Base-by-base conservation (phyloP, 2,888 invertebrate species). In the Syrista parreyssii region DNA sequence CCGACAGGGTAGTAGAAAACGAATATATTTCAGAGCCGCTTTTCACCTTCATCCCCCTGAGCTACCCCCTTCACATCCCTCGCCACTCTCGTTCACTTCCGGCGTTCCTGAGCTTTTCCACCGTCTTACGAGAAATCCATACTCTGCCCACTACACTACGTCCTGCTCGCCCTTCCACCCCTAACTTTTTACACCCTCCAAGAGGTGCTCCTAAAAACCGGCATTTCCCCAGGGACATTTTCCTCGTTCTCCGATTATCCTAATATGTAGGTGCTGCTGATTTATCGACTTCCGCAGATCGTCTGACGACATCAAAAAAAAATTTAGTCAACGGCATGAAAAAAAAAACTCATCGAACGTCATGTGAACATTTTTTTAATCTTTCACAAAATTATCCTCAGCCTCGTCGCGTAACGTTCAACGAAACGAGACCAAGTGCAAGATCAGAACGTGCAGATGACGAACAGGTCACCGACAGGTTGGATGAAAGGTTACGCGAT, bases 101-200 rank as follows among this genome's bases (percentile, higher is more conserved):
- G 71, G 31, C 71, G 31, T 71, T 71, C 71, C 71, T 71, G 30
- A 15, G 31, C 32, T 71, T 15, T 71, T 71, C 71, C 40, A 55
- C 40, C 71, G 31, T 71, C 71, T 71, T 71, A 71, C 71, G 74
- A 73, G 74, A 73, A 73, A 73, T 73, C 74, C 74, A 73, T 73
- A 73, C 35, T 33, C 40, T 55, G 23, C 40, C 40, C 40, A 55
- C 40, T 55, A 23, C 15, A 55, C 40, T 23, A 23, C 40, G 40
- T 55, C 40, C 40, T 55, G 15, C 23, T 55, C 6, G 40, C 40
- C 40, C 23, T 55, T 55, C 23, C 40, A 55, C 40, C 40, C 40
- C 40, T 55, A 55, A 55, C 40, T 23, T 55, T 55, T 23, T 23
- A 23, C 23, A 55, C 23, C 23, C 40, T 55, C 15, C 9, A 23